Percentiles rank a stretch among this genome's conserved stretches.
These are phyloP conservation scores for Ochropleura plecta DNA, from an alignment of 2,888 invertebrate species.

Conservation along the genomic window DNA sequence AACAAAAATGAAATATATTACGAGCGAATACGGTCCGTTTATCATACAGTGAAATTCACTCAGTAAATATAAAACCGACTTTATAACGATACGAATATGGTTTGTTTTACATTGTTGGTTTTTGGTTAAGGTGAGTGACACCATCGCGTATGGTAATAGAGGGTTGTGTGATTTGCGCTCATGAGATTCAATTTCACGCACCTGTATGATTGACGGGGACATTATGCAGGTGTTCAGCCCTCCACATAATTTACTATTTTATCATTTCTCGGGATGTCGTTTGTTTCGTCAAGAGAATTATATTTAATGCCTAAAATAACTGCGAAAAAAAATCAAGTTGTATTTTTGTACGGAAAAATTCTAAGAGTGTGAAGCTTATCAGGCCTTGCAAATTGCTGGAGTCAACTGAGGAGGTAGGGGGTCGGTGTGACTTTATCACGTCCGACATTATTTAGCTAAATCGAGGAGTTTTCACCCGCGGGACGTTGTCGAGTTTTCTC, in stretches of 20 bases:
- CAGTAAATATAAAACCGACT: slow-evolving; percentile 54
- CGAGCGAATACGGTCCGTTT: slow-evolving; percentile 69
- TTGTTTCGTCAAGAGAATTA: slow-evolving; percentile 68
- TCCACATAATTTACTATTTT: slow-evolving; percentile 83
- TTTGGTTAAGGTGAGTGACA: slow-evolving; percentile 71
- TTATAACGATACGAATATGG: slow-evolving; percentile 62
- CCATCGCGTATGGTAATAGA: slow-evolving; percentile 79
- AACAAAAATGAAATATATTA: slow-evolving; percentile 73
- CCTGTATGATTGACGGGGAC: slow-evolving; percentile 86
- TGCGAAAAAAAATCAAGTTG: slow-evolving; percentile 21
- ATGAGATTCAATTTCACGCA: slow-evolving; percentile 89
- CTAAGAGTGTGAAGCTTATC: slow-evolving; percentile 55
- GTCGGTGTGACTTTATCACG: slow-evolving; percentile 59
- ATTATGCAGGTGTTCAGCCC: slow-evolving; percentile 84
- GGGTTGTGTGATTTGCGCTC: slow-evolving; percentile 86
- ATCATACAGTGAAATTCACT: slow-evolving; percentile 66
- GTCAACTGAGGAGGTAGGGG: slow-evolving; percentile 47
- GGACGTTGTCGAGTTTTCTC: slow-evolving; percentile 43
- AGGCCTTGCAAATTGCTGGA: slow-evolving; percentile 56
- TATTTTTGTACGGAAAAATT: slow-evolving; percentile 33
- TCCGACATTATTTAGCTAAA: slow-evolving; percentile 61
- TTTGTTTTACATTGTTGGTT: slow-evolving; percentile 59
- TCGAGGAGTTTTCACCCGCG: slow-evolving; percentile 45
- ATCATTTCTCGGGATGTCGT: slow-evolving; percentile 75
- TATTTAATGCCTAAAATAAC: slow-evolving; percentile 49